Base-by-base conservation (phyloP, 2,888 invertebrate genomes). In the Diloba caeruleocephala region DNA sequence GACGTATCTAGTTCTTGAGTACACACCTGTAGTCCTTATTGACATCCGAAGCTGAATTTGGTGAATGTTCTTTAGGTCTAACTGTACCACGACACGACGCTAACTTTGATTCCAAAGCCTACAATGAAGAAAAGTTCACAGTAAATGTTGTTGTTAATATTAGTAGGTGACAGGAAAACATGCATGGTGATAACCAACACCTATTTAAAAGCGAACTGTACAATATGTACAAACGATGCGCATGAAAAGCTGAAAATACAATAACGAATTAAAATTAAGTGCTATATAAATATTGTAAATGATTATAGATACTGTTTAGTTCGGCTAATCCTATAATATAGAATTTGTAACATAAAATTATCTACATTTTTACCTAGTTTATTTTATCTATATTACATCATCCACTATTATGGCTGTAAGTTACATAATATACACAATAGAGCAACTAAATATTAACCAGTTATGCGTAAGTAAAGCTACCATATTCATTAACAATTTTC, bases 21-120 rank as follows among this genome's bases (percentile, higher is more conserved):
- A 90, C 92, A 88, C 93, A 94, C 89, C 94, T 93, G 93, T 91
- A 94, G 88, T 94, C 94, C 90, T 93, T 94, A 92, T 81, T 92
- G 74, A 92, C 94, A 69, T 94, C 94, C 68, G 92, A 79, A 74
- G 85, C 84, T 58, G 90, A 81, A 82, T 93, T 93, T 81, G 93
- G 89, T 76, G 93, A 90, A 78, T 89, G 92, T 79, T 93, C 93
- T 87, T 92, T 92, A 89, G 94, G 93, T 90, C 91, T 93, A 91
- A 93, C 90, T 52, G 93, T 87, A 90, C 92, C 92, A 75, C 95
- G 94, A 93, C 95, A 95, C 81, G 95, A 95, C 71, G 95, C 95
- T 89, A 96, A 93, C 86, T 95, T 95, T 84, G 95, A 95, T 94
- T 96, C 96, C 94, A 96, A 94, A 81, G 95, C 95, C 95, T 95